Evolutionary conservation across 2,797 vertebrate species (phyloP).

Genomic region (Urocyon cinereoargenteus): DNA sequence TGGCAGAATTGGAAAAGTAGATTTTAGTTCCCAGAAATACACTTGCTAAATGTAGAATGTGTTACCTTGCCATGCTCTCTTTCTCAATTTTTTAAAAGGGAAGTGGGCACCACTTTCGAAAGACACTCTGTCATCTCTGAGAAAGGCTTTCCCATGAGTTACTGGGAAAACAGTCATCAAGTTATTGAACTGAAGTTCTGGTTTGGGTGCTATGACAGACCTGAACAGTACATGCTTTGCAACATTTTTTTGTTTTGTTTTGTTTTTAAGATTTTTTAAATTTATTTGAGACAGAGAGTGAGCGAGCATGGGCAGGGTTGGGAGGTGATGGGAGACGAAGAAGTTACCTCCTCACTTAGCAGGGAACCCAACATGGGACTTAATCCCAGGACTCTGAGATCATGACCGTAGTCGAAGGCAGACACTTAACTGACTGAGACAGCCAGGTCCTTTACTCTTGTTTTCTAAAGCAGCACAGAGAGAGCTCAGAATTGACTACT

Average conservation of each 20-base stretch:
- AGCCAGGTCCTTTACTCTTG: not conserved
- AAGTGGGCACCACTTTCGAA: constrained; percentile 49
- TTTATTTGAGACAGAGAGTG: not conserved
- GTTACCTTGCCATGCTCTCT: not conserved
- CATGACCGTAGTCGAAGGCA: not conserved
- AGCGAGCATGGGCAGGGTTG: not conserved
- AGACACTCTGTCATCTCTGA: constrained; percentile 6
- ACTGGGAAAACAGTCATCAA: not conserved
- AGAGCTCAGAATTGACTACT: not conserved
- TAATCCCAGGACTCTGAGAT: not conserved
- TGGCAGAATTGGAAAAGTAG: not conserved
- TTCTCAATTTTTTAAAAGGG: constrained; percentile 54
- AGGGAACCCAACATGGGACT: not conserved
- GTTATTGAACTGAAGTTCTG: not conserved
- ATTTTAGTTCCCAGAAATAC: not conserved
- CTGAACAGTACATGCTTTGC: not conserved
- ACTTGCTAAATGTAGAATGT: not conserved
- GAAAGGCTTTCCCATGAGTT: constrained; percentile 39
- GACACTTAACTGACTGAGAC: not conserved
- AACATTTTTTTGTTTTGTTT: not conserved
- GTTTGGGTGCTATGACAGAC: not conserved
- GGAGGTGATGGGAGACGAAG: not conserved
- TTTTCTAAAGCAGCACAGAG: not conserved
- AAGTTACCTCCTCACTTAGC: not conserved
- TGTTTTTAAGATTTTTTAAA: not conserved